Evolutionary conservation across 2,797 vertebrate genomes (phyloP), one percentile per base, ranked within the genome.

Genomic region (Phataginus tricuspis): DNA sequence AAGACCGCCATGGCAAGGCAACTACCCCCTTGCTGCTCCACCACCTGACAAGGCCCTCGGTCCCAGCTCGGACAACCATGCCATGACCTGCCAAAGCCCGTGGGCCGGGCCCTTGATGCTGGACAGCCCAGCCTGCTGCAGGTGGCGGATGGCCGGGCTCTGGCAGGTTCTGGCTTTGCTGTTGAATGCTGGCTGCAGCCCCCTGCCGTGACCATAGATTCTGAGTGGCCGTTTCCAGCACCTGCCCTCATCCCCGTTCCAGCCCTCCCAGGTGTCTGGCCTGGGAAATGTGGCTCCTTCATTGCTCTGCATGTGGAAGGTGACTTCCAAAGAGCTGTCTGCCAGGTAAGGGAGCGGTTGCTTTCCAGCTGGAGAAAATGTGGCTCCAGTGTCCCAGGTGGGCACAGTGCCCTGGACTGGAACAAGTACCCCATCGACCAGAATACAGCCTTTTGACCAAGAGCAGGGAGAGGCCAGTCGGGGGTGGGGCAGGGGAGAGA

Each of bases 1-100:
- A 19, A n/a, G 64, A 14, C 27, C 7, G 2, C 4, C 1, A 42
- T 4, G 0, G 15, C 11, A 42, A 31, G 11, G 14, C 5, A 10
- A 6, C 66, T 19, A 23, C 34, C 37, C 18, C 10, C 71, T 37
- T 7, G 68, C 37, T 71, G 37, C 37, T 15, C 25, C 21, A 1
- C 14, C 14, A 4, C 69, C 37, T 27, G 15, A 42, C 39, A 10
- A 31, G 4, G 14, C 71, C 42, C 27, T 8, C 39, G 14, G 15
- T 74, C 27, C 71, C 25, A 29, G 42, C 68, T 27, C 68, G 23
- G 37, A 18, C 15, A 1, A 31, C 5, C 7, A 45, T 45, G 42
- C 42, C 42, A 45, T 45, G 42, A 45, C 42, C 42, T 45, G 42
- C 42, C 6, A 45, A 45, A 45, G 42, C 42, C 39, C 39, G 39